Base-by-base conservation (phyloP, 2,113 vertebrate species). In the Mus musculus region DNA sequence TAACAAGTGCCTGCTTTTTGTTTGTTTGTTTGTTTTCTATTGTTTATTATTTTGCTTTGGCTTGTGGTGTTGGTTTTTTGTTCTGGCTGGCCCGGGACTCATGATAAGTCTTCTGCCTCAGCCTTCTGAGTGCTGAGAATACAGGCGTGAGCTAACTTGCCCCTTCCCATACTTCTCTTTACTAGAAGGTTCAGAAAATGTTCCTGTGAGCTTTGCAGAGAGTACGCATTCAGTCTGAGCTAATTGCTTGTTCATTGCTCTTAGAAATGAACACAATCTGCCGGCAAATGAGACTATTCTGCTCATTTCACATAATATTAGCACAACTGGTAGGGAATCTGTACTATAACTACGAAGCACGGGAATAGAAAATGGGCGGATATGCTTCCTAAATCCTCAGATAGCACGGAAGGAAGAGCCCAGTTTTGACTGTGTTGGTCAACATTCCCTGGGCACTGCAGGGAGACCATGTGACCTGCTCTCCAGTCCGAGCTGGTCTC, bases 251-350 rank as follows among this genome's bases (percentile, higher is more conserved):
- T 72, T 26, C 19, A 10, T 49, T 84, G n/a, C 36, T 69, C 33
- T 92, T 42, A 49, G 36, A 95, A 73, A 96, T 82, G 67, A 95
- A 90, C 19, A 49, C 28, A 39, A 4, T 56, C 22, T 90, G 24
- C 42, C 67, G 39, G 63, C 36, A 82, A 93, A 78, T 82, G 36
- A 88, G 42, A 59, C 84, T 89, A 63, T 82, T 75, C 49, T 77
- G 28, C 19, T 85, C 54, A 69, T 67, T 80, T 72, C 59, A 46
- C 26, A 71, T 87, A 90, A 69, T 33, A 54, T 73, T 86, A 75
- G 89, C 42, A 95, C 11, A 90, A 77, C 67, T 22, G 36, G 63
- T 63, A 42, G 78, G 63, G 42, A 16, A 87, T 75, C 42, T 85
- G 9, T 26, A 3, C 17, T 39, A 30, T 56, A 61, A 81, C 7